Evolutionary conservation across 2,113 vertebrate species (phyloP), one percentile per base, ranked within the genome.

Genomic region (Labrus mixtus): DNA sequence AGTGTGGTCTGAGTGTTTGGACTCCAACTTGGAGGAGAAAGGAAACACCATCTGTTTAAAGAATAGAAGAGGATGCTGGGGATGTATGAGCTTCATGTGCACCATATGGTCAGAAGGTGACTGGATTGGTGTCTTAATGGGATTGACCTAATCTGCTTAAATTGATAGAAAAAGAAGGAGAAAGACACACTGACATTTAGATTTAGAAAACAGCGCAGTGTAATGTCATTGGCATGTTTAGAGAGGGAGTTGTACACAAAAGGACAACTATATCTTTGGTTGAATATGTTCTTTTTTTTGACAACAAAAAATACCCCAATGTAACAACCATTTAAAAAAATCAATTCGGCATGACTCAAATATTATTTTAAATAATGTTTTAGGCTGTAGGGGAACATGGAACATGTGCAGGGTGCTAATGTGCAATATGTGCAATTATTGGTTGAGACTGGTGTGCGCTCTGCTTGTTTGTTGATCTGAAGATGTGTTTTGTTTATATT

Each of bases 21-120:
- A 55, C 41, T 13, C 11, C 25, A 41, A 50, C 36, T 48, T 17
- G n/a, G 45, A 23, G n/a, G 15, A 50, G 54, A 73, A 55, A 33
- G 19, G 56, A 37, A 9, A 58, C 51, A 37, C 19, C 22, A 0
- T 10, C 0, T 6, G 3, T 29, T 55, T 6, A 56, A 22, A 60
- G 37, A 76, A 71, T 43, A 82, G 62, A 70, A 77, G 61, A 65
- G 64, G 57, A 77, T 39, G 67, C 36, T 37, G 16, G 68, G 68
- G 71, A 65, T 50, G 6, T 22, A 23, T 45, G 64, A 76, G 79
- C 78, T 63, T 62, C 48, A 25, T 6, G 17, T 51, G 48, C 23
- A 66, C 43, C 88, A 90, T 89, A 83, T 92, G 90, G 81, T 82
- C 79, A 84, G 73, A 78, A 76, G 89, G 87, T 78, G 84, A 87